A percentile compares a stretch with the other conserved stretches of the same genome.
phyloP scores from a whole-genome alignment of 1,140 invertebrate species.

The Drosophila baimaii region DNA sequence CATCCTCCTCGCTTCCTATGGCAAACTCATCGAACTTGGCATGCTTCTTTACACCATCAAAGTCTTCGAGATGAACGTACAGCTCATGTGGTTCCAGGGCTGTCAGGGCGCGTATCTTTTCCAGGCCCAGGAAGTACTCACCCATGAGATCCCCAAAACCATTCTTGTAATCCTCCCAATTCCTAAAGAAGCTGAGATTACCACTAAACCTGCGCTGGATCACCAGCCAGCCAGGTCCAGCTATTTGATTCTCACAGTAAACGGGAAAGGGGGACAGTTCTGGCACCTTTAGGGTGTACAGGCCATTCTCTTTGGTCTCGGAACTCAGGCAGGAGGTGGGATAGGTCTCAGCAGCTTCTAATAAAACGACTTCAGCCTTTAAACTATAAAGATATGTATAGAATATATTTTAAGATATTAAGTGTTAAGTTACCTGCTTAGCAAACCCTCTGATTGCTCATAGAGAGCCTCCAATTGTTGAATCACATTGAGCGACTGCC shows the following conservation, averaged over 20 bases:
- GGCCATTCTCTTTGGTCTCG: slow-evolving; percentile 7
- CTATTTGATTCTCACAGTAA: slow-evolving; percentile 51
- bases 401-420: no score
- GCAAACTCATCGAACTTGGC: slow-evolving; percentile 88
- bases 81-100: slow-evolving; percentile 87
- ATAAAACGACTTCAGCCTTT: slow-evolving; percentile 8
- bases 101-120: slow-evolving; percentile 86
- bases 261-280: slow-evolving; percentile 48
- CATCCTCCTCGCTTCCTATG: slow-evolving; percentile 87
- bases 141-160: slow-evolving; percentile 87
- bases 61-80: slow-evolving; percentile 88
- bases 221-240: slow-evolving; percentile 86
- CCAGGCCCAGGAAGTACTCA: slow-evolving; percentile 88
- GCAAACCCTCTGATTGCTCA: slow-evolving; percentile 27
- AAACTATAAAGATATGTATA: neutral
- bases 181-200: slow-evolving; percentile 87
- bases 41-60: slow-evolving; percentile 85
- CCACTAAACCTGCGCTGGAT: slow-evolving; percentile 88
- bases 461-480: slow-evolving; percentile 21
- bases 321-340: slow-evolving; percentile 48
- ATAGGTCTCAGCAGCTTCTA: neutral
- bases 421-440: slow-evolving; percentile 20
- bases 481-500: slow-evolving; percentile 20
- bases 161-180: slow-evolving; percentile 87
- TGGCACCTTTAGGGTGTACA: slow-evolving; percentile 43